Base-by-base conservation (phyloP, 30 jellyfish, hydroid and myxozoan species). In the Aurelia sp. region DNA sequence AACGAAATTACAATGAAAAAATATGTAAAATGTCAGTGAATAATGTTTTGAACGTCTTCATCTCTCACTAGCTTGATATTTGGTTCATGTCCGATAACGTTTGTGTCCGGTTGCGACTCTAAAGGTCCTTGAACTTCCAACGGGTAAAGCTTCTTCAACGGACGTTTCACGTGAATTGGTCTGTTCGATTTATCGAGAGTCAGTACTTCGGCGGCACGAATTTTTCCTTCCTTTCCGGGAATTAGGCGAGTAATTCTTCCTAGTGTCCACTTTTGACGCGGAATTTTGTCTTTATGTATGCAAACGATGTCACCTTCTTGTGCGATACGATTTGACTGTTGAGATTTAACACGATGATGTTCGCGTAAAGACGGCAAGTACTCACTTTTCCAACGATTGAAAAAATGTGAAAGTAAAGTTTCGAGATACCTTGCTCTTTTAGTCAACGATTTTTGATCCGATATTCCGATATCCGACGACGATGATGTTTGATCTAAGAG, bases 281-380 rank as follows among this genome's bases (percentile, higher is more conserved):
- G 65, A 53, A 53, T 53, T 53, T 53, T 53, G 19, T 53, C 65
- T 18, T 53, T 53, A 18, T 53, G 2, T 12, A 53, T 2, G 2
- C 19, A 12, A 1, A 53, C 65, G 2, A 53, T 53, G 16, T 53
- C 65, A 13, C 65, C 65, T 13, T 0, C 65, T 53, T 53, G 16
- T 12, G 65, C 65, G 16, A 2, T 18, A 13, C 65, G 16, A 12
- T 13, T 53, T 13, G 65, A 12, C 65, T 53, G 65, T 12, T 53
- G 16, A 12, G 65, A 13, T 53, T 53, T 53, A 53, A 12, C n/a
- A 12, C 65, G 65, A 53, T 12, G 40, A 44, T 78, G 78, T 62
- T 78, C 88, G 13, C 78, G 88, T n/a, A 78, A 21, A 7, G 88
- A 5, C 12, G 88, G 88, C 48, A 78, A 78, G 41, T 78, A 78